A percentile compares a stretch with the other conserved stretches of the same genome.
phyloP scores from a whole-genome alignment of 1,140 invertebrate genomes.

The Neodiprion fabricii region DNA sequence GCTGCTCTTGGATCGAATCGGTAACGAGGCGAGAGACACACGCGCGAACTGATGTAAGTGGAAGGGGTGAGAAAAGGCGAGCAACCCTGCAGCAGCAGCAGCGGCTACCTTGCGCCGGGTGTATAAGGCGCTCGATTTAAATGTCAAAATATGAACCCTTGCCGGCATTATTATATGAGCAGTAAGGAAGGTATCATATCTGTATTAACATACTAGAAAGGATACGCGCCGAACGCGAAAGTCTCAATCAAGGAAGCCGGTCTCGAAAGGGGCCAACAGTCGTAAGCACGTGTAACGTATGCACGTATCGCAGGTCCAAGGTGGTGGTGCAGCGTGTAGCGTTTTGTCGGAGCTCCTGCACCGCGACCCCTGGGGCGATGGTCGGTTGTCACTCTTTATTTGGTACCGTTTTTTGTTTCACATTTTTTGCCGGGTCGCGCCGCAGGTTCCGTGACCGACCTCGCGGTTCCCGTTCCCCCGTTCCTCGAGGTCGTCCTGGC shows the following conservation, averaged over 20 bases:
- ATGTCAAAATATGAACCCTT: slow-evolving; percentile 57
- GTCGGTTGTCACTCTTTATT: too few species aligned
- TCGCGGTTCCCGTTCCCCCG: neutral
- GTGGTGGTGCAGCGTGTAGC: slow-evolving; percentile 37
- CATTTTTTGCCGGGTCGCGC: neutral
- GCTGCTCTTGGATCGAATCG: slow-evolving; percentile 33
- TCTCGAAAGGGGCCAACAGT: slow-evolving; percentile 2
- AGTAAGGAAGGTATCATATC: slow-evolving; percentile 46
- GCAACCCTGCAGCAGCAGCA: neutral
- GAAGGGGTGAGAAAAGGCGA: neutral
- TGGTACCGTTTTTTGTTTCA: neutral
- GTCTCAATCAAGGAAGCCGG: slow-evolving; percentile 49
- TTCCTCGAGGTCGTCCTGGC: slow-evolving; percentile 13
- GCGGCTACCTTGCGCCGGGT: neutral
- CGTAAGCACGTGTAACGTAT: slow-evolving; percentile 8
- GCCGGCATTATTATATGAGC: slow-evolving; percentile 16
- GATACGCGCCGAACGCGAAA: slow-evolving; percentile 25
- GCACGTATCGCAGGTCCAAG: slow-evolving; percentile 18
- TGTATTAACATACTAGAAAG: slow-evolving; percentile 56
- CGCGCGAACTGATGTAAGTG: slow-evolving; percentile 15
- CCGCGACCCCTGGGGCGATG: too few species aligned
- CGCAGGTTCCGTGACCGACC: neutral
- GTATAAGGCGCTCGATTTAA: slow-evolving; percentile 43
- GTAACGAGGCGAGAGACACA: slow-evolving; percentile 29
- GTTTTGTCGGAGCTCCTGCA: slow-evolving; percentile 27